Percentiles rank a stretch among this genome's conserved stretches.
Conservation (phyloP, 1,140 invertebrate species). For the Zelostemma sp. region DNA sequence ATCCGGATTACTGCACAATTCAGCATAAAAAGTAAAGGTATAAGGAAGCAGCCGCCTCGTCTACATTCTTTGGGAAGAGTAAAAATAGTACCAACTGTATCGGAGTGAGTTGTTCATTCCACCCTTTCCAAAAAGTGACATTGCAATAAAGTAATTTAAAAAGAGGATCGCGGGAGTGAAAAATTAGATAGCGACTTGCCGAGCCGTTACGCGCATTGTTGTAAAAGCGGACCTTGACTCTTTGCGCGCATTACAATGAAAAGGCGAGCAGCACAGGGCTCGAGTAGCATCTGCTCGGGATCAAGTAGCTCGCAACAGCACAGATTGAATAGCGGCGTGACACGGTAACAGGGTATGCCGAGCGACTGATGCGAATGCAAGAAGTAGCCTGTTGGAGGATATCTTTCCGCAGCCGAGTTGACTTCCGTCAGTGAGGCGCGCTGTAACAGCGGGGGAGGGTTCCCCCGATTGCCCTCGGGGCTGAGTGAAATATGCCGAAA, state of each 20-base stretch:
- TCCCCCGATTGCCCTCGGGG: neutral
- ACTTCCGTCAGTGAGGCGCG: conserved; percentile 48
- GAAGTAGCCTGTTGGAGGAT: conserved; percentile 35
- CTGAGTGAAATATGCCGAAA: neutral
- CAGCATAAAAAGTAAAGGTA: too few relatives aligned
- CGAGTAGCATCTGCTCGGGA: conserved; percentile 67
- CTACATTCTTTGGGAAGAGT: too few relatives aligned
- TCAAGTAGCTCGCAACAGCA: conserved; percentile 64
- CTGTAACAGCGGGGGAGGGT: too few relatives aligned
- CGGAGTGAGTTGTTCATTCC: too few relatives aligned
- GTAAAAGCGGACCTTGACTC: conserved; percentile 49
- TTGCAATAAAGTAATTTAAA: too few relatives aligned
- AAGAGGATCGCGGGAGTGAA: conserved; percentile 11
- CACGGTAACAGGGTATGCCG: conserved; percentile 20
- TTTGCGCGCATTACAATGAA: conserved; percentile 59
- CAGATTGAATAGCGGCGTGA: conserved; percentile 42
- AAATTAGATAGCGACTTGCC: neutral
- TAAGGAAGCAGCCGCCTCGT: too few relatives aligned
- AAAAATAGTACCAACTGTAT: too few relatives aligned
- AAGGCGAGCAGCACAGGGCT: too few relatives aligned
- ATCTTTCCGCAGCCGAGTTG: conserved; percentile 47
- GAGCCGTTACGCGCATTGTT: neutral
- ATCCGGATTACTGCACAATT: conserved; percentile 37
- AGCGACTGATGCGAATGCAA: conserved; percentile 35
- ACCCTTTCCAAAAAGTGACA: too few relatives aligned